Percentiles rank a stretch among this genome's conserved stretches.
Evolutionary conservation across 2,797 vertebrate genomes (phyloP).

Genomic region (Phataginus tricuspis): DNA sequence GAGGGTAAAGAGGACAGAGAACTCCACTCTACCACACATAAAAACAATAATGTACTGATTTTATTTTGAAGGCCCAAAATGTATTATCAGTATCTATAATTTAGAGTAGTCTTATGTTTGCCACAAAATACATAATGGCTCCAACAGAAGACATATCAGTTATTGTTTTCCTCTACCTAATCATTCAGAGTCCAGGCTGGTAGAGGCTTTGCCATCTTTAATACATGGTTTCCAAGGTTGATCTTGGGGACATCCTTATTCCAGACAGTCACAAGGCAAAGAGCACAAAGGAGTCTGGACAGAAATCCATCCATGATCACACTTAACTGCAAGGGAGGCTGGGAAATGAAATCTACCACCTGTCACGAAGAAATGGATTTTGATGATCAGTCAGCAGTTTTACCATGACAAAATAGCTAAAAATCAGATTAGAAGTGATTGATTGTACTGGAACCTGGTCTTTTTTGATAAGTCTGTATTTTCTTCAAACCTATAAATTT

Average conservation of each 20-base stretch:
- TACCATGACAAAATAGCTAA: background rate
- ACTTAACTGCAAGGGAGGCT: background rate
- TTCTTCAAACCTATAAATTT: background rate
- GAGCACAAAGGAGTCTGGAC: background rate
- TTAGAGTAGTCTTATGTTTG: background rate
- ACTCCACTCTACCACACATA: background rate
- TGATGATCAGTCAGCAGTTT: background rate
- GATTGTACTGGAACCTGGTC: background rate
- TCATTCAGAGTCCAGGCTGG: background rate
- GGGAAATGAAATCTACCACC: background rate
- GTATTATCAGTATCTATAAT: background rate
- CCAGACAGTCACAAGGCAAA: background rate
- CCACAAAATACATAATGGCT: background rate
- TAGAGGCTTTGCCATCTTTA: background rate
- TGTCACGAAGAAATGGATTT: background rate
- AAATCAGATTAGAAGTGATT: background rate
- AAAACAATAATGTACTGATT: background rate
- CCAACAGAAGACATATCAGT: background rate
- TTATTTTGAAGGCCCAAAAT: background rate
- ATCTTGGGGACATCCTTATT: background rate
- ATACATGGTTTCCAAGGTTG: background rate
- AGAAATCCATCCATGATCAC: background rate
- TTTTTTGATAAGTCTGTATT: background rate
- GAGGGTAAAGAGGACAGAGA: background rate
- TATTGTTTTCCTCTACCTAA: background rate